phyloP scores from a whole-genome alignment of 2,888 invertebrate genomes.

The Thera britannica region DNA sequence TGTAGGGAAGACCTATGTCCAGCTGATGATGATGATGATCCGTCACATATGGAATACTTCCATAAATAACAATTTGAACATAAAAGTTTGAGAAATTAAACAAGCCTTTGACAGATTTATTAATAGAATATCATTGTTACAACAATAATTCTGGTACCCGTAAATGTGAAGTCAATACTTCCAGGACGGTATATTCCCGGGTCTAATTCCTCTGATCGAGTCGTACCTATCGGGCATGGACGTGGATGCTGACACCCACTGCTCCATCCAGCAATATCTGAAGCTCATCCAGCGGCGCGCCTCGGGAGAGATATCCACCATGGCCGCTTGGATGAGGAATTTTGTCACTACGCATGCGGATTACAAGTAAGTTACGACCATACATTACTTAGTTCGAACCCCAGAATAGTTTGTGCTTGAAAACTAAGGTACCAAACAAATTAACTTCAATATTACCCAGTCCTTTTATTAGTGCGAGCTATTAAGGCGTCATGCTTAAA shows the following conservation, averaged over 20 bases:
- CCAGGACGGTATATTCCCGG: slow-evolving; percentile 95
- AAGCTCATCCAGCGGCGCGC: slow-evolving; percentile 95
- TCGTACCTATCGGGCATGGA: slow-evolving; percentile 98
- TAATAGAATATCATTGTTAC: background rate
- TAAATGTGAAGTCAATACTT: background rate
- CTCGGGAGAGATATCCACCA: slow-evolving; percentile 95
- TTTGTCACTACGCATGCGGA: slow-evolving; percentile 95
- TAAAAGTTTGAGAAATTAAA: no score
- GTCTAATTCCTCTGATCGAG: slow-evolving; percentile 96
- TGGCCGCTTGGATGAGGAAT: slow-evolving; percentile 97
- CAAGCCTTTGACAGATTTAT: no score
- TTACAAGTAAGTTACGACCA: slow-evolving; percentile 88
- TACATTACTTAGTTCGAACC: background rate
- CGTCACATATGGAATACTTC: no score
- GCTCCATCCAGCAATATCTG: slow-evolving; percentile 98
- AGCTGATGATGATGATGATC: no score
- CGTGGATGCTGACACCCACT: slow-evolving; percentile 98
- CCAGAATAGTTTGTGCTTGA: no score
- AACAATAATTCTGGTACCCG: background rate
- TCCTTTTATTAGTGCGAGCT: no score
- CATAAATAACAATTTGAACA: no score
- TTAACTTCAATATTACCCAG: no score
- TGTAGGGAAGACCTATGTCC: no score
- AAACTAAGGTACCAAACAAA: no score
- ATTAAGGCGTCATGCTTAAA: no score